Evolutionary conservation across 2,113 vertebrate genomes (phyloP).

Genomic region (Rhineura floridana): DNA sequence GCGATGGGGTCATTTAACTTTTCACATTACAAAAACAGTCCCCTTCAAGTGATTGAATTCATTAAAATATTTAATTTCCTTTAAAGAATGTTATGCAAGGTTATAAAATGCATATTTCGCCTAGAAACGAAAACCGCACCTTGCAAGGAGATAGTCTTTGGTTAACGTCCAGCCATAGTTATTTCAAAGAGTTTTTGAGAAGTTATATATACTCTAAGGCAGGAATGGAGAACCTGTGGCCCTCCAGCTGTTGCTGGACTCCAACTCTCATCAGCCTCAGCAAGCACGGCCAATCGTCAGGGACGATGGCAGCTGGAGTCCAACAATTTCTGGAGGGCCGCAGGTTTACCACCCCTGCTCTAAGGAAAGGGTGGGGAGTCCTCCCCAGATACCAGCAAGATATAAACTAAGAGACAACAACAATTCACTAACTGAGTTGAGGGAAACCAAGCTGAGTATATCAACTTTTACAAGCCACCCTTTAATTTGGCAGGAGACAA

Average conservation of each 20-base stretch:
- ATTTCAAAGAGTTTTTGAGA: conserved; percentile 38
- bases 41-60: conserved; percentile 50
- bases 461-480: not conserved
- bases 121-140: conserved; percentile 58
- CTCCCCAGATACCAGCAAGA: not conserved
- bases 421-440: not conserved
- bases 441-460: not conserved
- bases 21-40: conserved; percentile 55
- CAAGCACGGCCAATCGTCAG: too few relatives aligned
- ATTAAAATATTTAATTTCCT: conserved; percentile 64
- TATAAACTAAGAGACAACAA: conserved; percentile 19
- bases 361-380: not conserved
- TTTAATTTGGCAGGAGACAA: conserved; percentile 12
- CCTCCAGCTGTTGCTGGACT: not conserved
- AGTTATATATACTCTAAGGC: conserved; percentile 5
- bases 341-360: not conserved
- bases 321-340: too few relatives aligned
- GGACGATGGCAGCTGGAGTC: too few relatives aligned
- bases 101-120: conserved; percentile 59
- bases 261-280: too few relatives aligned
- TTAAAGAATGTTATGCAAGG: conserved; percentile 36
- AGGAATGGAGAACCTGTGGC: not conserved
- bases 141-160: conserved; percentile 32
- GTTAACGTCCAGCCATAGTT: conserved; percentile 22
- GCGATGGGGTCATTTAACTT: conserved; percentile 22